Evolutionary conservation across 2,113 vertebrate genomes (phyloP).

Genomic region (Thunnus maccoyii): DNA sequence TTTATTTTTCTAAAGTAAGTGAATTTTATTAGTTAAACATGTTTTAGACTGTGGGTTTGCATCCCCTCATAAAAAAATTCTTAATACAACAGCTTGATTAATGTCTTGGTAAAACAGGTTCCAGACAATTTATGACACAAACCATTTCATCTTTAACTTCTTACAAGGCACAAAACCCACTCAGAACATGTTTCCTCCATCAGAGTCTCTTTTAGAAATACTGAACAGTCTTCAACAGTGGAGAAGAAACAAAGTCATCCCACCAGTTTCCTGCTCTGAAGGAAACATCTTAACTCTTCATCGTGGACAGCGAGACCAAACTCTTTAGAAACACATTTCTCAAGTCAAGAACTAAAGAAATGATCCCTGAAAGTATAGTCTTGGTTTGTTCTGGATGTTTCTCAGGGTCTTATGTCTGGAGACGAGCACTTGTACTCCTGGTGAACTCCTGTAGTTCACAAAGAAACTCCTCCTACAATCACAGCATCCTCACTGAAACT

Average conservation of each 20-base stretch:
- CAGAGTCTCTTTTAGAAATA: background rate
- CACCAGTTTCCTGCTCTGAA: slow-evolving; percentile 58
- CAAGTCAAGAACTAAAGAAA: slow-evolving; percentile 61
- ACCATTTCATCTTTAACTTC: too few relatives aligned
- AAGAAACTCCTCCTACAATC: too few relatives aligned
- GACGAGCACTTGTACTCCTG: background rate
- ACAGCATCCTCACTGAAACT: too few relatives aligned
- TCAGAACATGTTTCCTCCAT: slow-evolving; percentile 6
- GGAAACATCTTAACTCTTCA: slow-evolving; percentile 48
- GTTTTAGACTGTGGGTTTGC: too few relatives aligned
- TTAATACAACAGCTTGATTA: too few relatives aligned
- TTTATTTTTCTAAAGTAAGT: too few relatives aligned
- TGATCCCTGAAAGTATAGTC: slow-evolving; percentile 71
- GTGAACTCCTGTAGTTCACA: background rate
- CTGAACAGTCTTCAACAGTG: slow-evolving; percentile 60
- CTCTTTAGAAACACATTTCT: slow-evolving; percentile 62
- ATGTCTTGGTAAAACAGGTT: too few relatives aligned
- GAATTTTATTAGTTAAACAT: too few relatives aligned
- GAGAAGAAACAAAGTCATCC: slow-evolving; percentile 8
- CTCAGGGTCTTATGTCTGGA: background rate
- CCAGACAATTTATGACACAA: too few relatives aligned
- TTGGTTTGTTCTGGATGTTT: slow-evolving; percentile 1
- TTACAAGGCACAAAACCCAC: background rate
- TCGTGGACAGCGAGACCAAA: slow-evolving; percentile 50
- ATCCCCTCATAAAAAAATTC: too few relatives aligned